Base-by-base conservation (phyloP, 1,140 invertebrate species). In the Lerema accius region DNA sequence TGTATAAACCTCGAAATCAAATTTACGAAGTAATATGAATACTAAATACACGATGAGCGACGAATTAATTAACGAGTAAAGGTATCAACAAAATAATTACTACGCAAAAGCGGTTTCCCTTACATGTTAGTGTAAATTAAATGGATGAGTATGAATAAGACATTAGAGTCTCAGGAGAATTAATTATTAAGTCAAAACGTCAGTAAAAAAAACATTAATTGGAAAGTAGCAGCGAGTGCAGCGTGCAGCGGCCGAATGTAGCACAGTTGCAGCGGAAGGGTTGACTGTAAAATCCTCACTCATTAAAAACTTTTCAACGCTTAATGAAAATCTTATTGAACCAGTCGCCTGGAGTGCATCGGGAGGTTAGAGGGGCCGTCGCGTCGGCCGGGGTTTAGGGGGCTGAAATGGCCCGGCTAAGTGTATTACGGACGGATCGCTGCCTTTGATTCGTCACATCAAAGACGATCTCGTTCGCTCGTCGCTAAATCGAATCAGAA, bases 321-420 rank as follows among this genome's bases (percentile, higher is more conserved):
- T 78, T 89, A 87, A 87, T 89, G 84, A 85, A 89, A 89, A 89
- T 89, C 86, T 87, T 86, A 89, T 89, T 84, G 83, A 75, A 79
- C 65, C 63, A 32, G 53, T 48, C 58, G 67, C 40, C 67, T 64
- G 66, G 76, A 82, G 78, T 83, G 80, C 82, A 84, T 67, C 73
- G 63, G 68, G 71, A 65, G 73, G 61, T 37, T 40, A 61, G 51
- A 45, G 53, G 13, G 9, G 58, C 45, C 48, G n/a, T n/a, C n/a
- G n/a, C n/a, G 19, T 23, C 19, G 19, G 19, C 19, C 2, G 64
- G 63, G 64, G 28, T 11, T 67, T 66, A 60, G 76, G 75, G 76
- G 76, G 51, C 69, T 75, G 82, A 86, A 86, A 86, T 86, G 83
- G 80, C 76, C 80, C 83, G 71, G 75, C 80, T 87, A 87, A 89